These are phyloP conservation scores for Ganaspis brasiliensis DNA, from an alignment of 2,888 invertebrate genomes.

Conservation along the genomic window DNA sequence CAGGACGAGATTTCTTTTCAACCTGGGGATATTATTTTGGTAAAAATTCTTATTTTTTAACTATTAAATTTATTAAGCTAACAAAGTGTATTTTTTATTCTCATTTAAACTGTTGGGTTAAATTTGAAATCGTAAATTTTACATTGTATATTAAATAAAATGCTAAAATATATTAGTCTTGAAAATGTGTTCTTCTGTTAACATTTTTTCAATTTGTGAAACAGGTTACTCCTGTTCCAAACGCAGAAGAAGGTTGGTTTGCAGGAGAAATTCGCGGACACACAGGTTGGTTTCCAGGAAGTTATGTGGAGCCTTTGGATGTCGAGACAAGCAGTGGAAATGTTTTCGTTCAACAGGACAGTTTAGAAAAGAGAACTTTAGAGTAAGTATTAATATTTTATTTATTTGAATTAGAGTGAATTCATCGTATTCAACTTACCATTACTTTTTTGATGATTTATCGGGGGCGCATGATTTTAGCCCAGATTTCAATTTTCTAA, in stretches of 20 bases:
- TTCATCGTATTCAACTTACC: no score
- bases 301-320: slow-evolving; percentile 92
- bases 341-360: slow-evolving; percentile 78
- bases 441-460: no score
- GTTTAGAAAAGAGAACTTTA: slow-evolving; percentile 79
- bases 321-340: slow-evolving; percentile 77
- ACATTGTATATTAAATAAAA: no score
- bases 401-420: no score
- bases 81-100: no score
- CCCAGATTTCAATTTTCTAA: no score
- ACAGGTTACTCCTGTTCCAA: slow-evolving; percentile 88
- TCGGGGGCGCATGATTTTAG: no score
- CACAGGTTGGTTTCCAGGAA: slow-evolving; percentile 98
- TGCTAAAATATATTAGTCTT: no score
- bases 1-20: slow-evolving; percentile 95
- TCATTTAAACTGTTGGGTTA: no score
- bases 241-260: slow-evolving; percentile 98
- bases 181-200: slow-evolving; percentile 1
- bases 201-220: slow-evolving; percentile 35
- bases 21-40: slow-evolving; percentile 95
- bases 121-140: no score
- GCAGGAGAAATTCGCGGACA: slow-evolving; percentile 95
- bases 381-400: slow-evolving; percentile 81
- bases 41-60: slow-evolving; percentile 79
- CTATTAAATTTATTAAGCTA: no score